Evolutionary conservation across 2,888 invertebrate species (phyloP).

Genomic region (Junonia oenone): DNA sequence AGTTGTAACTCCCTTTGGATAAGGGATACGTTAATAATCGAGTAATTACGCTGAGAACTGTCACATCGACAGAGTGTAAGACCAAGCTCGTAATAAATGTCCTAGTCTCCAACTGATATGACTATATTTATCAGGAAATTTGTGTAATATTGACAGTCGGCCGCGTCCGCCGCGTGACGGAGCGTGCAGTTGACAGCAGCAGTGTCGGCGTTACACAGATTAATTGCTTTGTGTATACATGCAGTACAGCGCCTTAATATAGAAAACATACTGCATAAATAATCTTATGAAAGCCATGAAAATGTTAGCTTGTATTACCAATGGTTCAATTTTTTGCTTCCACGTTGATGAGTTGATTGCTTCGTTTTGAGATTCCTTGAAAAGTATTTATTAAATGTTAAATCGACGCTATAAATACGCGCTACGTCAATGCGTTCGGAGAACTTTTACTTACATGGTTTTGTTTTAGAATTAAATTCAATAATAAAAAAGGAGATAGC

Average conservation of each 20-base stretch:
- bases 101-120: neutral
- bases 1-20: neutral
- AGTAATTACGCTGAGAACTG: neutral
- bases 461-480: too few species aligned
- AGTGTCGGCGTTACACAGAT: neutral
- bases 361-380: too few species aligned
- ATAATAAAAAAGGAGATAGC: too few species aligned
- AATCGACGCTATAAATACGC: too few species aligned
- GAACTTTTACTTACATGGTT: too few species aligned
- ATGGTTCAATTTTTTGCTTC: too few species aligned
- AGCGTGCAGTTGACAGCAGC: neutral
- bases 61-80: neutral
- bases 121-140: conserved; percentile 5
- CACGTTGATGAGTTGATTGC: too few species aligned
- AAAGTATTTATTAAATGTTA: too few species aligned
- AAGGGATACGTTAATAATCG: neutral
- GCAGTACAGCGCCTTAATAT: neutral
- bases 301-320: neutral
- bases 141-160: conserved; percentile 8
- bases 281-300: neutral
- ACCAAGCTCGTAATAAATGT: neutral
- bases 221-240: neutral
- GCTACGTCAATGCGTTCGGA: too few species aligned
- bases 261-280: neutral
- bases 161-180: neutral